phyloP scores from a whole-genome alignment of 2,113 vertebrate species.

The Steatornis caripensis region DNA sequence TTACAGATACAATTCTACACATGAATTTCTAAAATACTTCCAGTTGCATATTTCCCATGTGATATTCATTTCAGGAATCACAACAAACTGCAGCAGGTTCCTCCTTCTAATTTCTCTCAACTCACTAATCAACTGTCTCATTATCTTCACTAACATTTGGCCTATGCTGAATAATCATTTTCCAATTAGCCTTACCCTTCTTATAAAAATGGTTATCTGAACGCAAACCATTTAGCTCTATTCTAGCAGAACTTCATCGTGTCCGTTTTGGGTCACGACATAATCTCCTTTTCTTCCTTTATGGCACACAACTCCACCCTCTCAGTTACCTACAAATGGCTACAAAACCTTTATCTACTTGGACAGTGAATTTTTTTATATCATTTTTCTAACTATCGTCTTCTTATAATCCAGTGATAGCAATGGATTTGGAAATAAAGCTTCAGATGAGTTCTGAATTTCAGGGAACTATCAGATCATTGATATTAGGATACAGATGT shows the following conservation, averaged over 20 bases:
- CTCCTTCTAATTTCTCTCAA: not conserved
- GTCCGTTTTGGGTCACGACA: not conserved
- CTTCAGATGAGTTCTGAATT: not conserved
- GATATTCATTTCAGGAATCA: not conserved
- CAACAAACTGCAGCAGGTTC: not conserved
- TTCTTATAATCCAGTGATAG: not conserved
- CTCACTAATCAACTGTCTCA: not conserved
- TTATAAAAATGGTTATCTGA: not conserved
- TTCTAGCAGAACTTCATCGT: not conserved
- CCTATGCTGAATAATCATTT: not conserved
- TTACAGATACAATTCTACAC: not conserved
- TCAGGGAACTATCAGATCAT: not conserved
- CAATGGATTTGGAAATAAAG: not conserved
- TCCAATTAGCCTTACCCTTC: not conserved
- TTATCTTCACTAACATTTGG: not conserved
- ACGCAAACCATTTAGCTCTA: not conserved
- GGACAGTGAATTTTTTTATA: not conserved
- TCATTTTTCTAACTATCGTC: not conserved
- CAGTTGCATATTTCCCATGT: not conserved
- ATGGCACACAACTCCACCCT: not conserved
- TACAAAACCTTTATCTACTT: not conserved
- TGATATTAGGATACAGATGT: not conserved
- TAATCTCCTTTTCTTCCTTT: not conserved
- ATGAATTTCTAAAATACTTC: not conserved
- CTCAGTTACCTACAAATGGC: not conserved